Conservation (phyloP, 2,888 invertebrate species). For the Dione juno region DNA sequence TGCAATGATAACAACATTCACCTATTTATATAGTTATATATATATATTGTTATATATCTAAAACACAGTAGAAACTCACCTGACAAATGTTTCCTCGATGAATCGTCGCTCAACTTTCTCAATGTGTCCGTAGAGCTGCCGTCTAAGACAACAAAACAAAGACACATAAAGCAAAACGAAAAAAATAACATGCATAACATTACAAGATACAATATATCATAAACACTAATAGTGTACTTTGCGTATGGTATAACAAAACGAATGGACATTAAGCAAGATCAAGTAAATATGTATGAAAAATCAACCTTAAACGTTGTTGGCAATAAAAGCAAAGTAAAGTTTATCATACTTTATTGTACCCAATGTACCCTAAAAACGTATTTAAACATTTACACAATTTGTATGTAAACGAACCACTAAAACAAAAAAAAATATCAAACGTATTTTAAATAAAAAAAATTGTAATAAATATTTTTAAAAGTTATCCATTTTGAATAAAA, state of each 20-base stretch:
- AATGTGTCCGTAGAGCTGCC: conserved; percentile 77
- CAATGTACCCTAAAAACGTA: too few species aligned
- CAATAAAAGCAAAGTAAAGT: conserved; percentile 53
- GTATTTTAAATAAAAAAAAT: not conserved
- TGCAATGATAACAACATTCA: conserved; percentile 54
- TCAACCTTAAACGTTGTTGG: conserved; percentile 47
- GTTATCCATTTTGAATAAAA: not conserved
- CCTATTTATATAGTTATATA: not conserved
- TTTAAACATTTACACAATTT: too few species aligned
- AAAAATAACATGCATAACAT: conserved; percentile 68
- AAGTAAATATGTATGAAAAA: conserved; percentile 46
- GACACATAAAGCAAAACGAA: conserved; percentile 77
- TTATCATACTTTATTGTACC: conserved; percentile 55
- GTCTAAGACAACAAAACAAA: conserved; percentile 81
- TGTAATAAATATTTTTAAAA: too few species aligned
- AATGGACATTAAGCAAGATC: conserved; percentile 42
- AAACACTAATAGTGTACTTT: conserved; percentile 38
- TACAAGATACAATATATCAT: conserved; percentile 37
- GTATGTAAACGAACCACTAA: not conserved
- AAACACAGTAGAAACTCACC: conserved; percentile 62
- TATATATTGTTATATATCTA: conserved; percentile 15
- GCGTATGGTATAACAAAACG: conserved; percentile 34
- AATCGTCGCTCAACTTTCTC: conserved; percentile 80
- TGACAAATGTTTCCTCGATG: conserved; percentile 81
- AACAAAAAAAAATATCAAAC: not conserved